Conservation (phyloP, 30 jellyfish, hydroid and myxozoan species). For the Cassiopea xamachana region DNA sequence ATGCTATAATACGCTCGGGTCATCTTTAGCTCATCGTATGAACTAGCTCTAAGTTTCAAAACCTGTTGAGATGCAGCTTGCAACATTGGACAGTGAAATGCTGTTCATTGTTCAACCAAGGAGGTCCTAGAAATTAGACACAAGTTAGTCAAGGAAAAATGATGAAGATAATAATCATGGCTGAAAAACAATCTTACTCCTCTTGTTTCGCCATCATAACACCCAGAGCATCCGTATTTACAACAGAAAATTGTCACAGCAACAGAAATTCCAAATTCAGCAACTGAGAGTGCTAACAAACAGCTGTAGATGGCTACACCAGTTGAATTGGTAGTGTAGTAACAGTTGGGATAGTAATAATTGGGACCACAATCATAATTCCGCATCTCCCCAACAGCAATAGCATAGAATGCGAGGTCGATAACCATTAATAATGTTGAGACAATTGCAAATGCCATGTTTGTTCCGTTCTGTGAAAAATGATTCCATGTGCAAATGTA, state of each 20-base stretch:
- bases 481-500: no score
- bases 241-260: constrained; percentile 66
- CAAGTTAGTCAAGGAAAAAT: no score
- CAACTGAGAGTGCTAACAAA: constrained; percentile 19
- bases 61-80: no score
- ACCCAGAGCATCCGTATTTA: constrained; percentile 24
- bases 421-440: constrained; percentile 30
- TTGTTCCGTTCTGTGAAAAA: constrained; percentile 29
- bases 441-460: constrained; percentile 63
- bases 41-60: no score
- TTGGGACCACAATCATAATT: not conserved
- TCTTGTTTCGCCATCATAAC: constrained; percentile 6
- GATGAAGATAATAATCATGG: no score
- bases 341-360: not conserved
- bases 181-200: constrained; percentile 16
- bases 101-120: no score
- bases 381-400: constrained; percentile 25
- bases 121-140: no score
- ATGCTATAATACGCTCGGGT: no score
- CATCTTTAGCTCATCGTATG: no score
- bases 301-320: constrained; percentile 40
- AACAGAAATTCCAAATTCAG: constrained; percentile 39
- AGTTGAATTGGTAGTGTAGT: not conserved
- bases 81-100: no score
- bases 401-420: constrained; percentile 6